Conservation (phyloP, 2,113 vertebrate genomes). For the Eupsittula cactorum region DNA sequence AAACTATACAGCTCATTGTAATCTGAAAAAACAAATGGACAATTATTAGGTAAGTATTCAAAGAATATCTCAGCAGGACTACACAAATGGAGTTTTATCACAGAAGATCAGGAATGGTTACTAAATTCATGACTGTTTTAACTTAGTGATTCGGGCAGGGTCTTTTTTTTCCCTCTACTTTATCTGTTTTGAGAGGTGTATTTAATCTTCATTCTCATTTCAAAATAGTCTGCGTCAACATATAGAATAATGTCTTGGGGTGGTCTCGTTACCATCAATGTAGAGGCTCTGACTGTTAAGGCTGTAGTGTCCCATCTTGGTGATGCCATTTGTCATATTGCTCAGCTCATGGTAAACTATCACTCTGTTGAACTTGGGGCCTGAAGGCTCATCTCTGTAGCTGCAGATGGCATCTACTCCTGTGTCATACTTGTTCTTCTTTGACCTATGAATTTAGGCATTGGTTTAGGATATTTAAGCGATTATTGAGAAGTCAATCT, state of each 20-base stretch:
- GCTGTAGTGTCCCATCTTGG: slow-evolving; percentile 57
- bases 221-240: not conserved
- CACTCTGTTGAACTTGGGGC: slow-evolving; percentile 20
- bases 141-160: not conserved
- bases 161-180: not conserved
- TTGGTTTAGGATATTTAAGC: not conserved
- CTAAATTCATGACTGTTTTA: not conserved
- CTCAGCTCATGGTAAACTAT: slow-evolving; percentile 61
- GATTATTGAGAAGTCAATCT: not conserved
- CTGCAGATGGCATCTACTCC: slow-evolving; percentile 56
- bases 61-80: not conserved
- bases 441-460: slow-evolving; percentile 15
- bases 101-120: not conserved
- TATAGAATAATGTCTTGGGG: not conserved
- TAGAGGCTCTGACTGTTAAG: slow-evolving; percentile 50
- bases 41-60: not conserved
- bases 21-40: slow-evolving; percentile 45
- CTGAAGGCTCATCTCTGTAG: not conserved
- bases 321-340: slow-evolving; percentile 38
- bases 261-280: not conserved
- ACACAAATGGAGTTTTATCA: not conserved
- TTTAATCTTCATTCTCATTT: not conserved
- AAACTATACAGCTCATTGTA: slow-evolving; percentile 52
- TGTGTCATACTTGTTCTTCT: not conserved
- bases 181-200: not conserved